Percentiles rank a stretch among this genome's conserved stretches.
These are phyloP conservation scores for Naso thynnoides DNA, from an alignment of 2,797 vertebrate species.

Conservation along the genomic window DNA sequence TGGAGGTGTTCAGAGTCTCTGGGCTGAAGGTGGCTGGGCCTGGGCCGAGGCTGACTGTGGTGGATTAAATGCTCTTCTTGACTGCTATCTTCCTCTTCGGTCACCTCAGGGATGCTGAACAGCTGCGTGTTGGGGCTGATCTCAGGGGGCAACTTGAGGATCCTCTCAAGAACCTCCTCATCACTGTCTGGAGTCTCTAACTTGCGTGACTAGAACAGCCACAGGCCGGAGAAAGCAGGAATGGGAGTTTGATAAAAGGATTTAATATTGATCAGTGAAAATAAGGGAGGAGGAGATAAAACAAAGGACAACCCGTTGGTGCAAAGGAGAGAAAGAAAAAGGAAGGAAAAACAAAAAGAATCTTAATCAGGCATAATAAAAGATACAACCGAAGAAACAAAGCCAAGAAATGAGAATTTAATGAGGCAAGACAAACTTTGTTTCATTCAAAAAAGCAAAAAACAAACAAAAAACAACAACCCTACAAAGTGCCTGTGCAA, in stretches of 20 bases:
- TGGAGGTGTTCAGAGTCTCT: conserved; percentile 51
- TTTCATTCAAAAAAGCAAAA: neutral
- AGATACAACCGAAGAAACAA: conserved; percentile 49
- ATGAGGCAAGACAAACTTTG: conserved; percentile 24
- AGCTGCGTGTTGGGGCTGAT: conserved; percentile 88
- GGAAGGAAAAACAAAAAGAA: conserved; percentile 54
- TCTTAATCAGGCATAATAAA: conserved; percentile 56
- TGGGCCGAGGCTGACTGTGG: conserved; percentile 39
- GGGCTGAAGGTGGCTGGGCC: conserved; percentile 28
- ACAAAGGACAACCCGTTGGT: conserved; percentile 51
- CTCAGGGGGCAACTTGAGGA: conserved; percentile 91
- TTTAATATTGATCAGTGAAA: conserved; percentile 43
- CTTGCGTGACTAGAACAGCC: conserved; percentile 73
- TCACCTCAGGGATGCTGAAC: conserved; percentile 94
- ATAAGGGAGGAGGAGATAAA: conserved; percentile 42
- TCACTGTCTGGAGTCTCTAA: conserved; percentile 90
- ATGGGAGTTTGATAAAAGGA: conserved; percentile 43
- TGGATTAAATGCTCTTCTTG: conserved; percentile 66
- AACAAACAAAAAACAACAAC: no score
- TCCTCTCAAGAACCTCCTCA: conserved; percentile 92
- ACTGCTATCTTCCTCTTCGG: conserved; percentile 90
- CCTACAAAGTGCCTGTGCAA: neutral
- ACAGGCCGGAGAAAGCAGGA: conserved; percentile 53
- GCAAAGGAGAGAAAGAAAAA: conserved; percentile 62
- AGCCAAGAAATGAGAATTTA: conserved; percentile 14